Evolutionary conservation across 2,797 vertebrate species (phyloP), one percentile per base, ranked within the genome.

Genomic region (Zenarchopterus dispar): DNA sequence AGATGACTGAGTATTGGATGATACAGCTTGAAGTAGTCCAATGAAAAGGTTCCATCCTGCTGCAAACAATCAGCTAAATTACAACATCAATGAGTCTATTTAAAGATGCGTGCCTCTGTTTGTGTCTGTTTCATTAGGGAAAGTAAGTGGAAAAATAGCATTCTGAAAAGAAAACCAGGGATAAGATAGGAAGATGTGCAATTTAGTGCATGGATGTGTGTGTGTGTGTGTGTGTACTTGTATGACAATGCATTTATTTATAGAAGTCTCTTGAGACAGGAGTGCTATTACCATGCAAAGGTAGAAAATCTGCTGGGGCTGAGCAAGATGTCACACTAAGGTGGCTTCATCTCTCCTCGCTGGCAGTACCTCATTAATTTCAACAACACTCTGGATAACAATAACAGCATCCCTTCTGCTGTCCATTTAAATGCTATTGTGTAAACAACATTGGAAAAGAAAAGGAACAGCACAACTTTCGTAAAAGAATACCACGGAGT

Each of bases 171-270:
- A 72, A 68, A 68, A 54, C 42, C 1, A 4, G 28, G 70, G 56
- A 77, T 46, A 50, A 65, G 53, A 75, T 46, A 22, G 47, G 33
- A 55, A 68, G 72, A 48, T 65, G 53, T 68, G 46, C 17, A 46
- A 33, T 31, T 62, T 23, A 2, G 42, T 55, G 26, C 23, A 21
- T 23, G 47, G 42, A 23, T 55, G 21, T 70, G 56, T 58, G 11
- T 36, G 33, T 36, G 33, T 67, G 39, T 66, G 56, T 64, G 62
- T 54, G 16, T 60, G 23, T 8, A 54, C 36, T 49, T 60, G 74
- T 78, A 83, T 69, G 80, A 72, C 61, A 62, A 57, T 17, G 0
- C 67, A 80, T 88, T 75, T 85, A 89, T 91, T 88, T 91, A 85
- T 89, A 89, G 79, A 75, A 73, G 56, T 57, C 88, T 63, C 66